Evolutionary conservation across 2,113 vertebrate genomes (phyloP), one percentile per base, ranked within the genome.

Genomic region (Deroptyus accipitrinus): DNA sequence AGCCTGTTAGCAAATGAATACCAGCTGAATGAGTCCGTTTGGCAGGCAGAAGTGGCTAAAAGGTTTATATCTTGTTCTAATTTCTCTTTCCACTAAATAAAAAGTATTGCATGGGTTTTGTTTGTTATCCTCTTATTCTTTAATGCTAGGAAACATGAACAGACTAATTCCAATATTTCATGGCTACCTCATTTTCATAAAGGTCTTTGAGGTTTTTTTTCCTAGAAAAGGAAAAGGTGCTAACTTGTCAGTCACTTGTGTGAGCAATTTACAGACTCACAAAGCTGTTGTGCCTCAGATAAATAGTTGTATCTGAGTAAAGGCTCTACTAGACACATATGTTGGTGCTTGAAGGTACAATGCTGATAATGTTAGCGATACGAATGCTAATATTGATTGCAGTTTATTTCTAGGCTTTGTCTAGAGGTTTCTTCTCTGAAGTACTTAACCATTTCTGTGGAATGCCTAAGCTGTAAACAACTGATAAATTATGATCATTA

Each of bases 121-220:
- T 91, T 83, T 79, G 74, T 97, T 79, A 92, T 95, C 46, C 18
- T 86, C 41, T 79, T 94, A 42, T 17, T 86, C 28, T 86, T 95
- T 94, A 66, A 83, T 94, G 63, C 11, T 52, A 54, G 74, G 48
- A 89, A 96, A 92, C 78, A 75, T 88, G 82, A 88, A 81, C 44
- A 77, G 78, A 84, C 6, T 31, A 49, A 62, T 92, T 86, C 8
- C 27, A 87, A 2, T 73, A 64, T 87, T 97, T 89, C 51, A 89
- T 87, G 66, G 86, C 78, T 94, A 57, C 46, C 52, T 95, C 44
- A 12, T 82, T 95, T 83, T 93, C 61, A 30, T 93, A 67, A 90
- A 91, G 77, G 76, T 86, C 83, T 96, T 96, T 54, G 67, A 49
- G 42, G 37, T 94, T 93, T 68, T 54, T 92, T 92, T 92, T 48